Conservation (phyloP, 2,113 vertebrate genomes). For the Hippocampus barbouri region DNA sequence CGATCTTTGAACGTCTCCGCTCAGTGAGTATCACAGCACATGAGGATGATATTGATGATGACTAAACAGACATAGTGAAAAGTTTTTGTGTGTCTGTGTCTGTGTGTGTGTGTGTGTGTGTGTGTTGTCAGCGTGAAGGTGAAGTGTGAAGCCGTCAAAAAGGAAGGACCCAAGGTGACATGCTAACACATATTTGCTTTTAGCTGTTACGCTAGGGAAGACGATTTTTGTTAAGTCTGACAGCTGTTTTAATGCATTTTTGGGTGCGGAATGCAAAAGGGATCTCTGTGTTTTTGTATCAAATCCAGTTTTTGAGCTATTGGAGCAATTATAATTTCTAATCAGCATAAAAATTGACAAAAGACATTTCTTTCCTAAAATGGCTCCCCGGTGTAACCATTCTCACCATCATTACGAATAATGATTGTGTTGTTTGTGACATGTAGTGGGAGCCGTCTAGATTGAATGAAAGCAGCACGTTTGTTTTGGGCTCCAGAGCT, state of each 20-base stretch:
- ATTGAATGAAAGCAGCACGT: slow-evolving; percentile 84
- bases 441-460: slow-evolving; percentile 91
- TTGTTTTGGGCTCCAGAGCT: slow-evolving; percentile 94
- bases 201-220: too few species aligned
- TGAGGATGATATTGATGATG: background rate
- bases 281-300: background rate
- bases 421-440: background rate
- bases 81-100: background rate
- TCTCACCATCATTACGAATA: too few species aligned
- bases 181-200: background rate
- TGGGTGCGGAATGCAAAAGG: too few species aligned
- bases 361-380: too few species aligned
- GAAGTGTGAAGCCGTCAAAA: slow-evolving; percentile 85
- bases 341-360: too few species aligned
- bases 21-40: slow-evolving; percentile 60
- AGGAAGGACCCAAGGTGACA: slow-evolving; percentile 91
- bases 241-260: too few species aligned
- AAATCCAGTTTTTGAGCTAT: background rate
- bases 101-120: background rate
- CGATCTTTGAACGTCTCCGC: slow-evolving; percentile 47
- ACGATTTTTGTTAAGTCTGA: too few species aligned
- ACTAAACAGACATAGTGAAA: background rate
- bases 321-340: too few species aligned
- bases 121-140: slow-evolving; percentile 76
- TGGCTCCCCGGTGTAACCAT: too few species aligned